Base-by-base conservation (phyloP, 1,140 invertebrate genomes). In the Drosophila seguyi region DNA sequence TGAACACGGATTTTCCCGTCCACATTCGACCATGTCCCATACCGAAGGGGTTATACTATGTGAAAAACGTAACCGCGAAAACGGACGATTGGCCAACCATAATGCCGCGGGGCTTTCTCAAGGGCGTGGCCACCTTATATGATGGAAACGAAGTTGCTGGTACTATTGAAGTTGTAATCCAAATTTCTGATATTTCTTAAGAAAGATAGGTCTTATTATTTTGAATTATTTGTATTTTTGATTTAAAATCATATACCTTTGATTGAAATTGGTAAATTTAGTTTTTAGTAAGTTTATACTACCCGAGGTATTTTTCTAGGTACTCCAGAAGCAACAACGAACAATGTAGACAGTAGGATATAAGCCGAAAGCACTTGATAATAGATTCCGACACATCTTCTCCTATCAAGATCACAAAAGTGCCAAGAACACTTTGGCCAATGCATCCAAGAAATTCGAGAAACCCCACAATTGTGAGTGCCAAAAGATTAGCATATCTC, bases 401-500 rank as follows among this genome's bases (percentile, higher is more conserved):
- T 11, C 4, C 36, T 34, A 71, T 72, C 68, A 25, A 38, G 68
- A 72, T 72, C 7, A 2, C 14, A 22, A 59, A 53, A 29, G 68
- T 72, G 52, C 14, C 10, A 72, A 58, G 50, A 72, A 58, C 65
- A 36, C 52, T 71, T 58, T 25, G 4, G 6, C 13, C 41, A 47
- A 39, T 34, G 61, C 13, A 34, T 42, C 61, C 38, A 18, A 29
- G 27, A 53, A 39, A 59, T 36, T 58, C 29, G 18, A 27, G 16
- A 27, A 50, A 38, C 44, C 53, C 72, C 55, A 48, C 52, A 45
- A 44, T 65, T n/a, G 39, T 31, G 29, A 39, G 71, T 75, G 71
- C 29, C 38, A 65, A 75, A 27, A 65, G 73, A 75, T 75, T 66
- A 75, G 52, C 52, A 52, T 75, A 75, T 75, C 73, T 57, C 11